Percentiles rank a stretch among this genome's conserved stretches.
These are phyloP conservation scores for Clarias magur DNA, from an alignment of 2,113 vertebrate species.

Conservation along the genomic window DNA sequence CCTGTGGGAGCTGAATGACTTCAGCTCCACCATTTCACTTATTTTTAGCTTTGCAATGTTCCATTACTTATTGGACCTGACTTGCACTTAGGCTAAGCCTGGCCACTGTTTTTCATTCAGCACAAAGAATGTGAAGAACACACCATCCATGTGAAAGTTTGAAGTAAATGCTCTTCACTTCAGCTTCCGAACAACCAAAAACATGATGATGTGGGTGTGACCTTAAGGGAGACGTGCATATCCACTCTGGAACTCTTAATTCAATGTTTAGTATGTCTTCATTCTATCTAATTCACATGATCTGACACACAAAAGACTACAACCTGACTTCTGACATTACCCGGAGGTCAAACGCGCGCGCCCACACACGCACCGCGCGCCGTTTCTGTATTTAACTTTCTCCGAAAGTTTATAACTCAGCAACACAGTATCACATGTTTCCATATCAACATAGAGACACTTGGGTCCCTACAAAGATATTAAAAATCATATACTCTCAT, in stretches of 20 bases:
- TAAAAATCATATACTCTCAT: neutral
- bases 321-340: slow-evolving; percentile 39
- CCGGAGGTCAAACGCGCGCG: slow-evolving; percentile 15
- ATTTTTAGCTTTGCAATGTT: too few relatives aligned
- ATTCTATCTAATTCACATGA: slow-evolving; percentile 27
- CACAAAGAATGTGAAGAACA: neutral
- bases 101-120: neutral
- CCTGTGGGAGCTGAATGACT: too few relatives aligned
- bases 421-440: neutral
- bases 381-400: neutral
- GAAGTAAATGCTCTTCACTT: neutral
- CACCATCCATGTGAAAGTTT: neutral
- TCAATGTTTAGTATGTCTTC: slow-evolving; percentile 34
- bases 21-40: too few relatives aligned
- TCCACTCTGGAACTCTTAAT: slow-evolving; percentile 23
- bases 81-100: neutral
- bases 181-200: neutral
- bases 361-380: neutral
- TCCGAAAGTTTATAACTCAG: neutral
- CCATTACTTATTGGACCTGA: neutral
- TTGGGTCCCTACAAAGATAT: neutral
- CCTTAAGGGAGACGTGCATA: neutral
- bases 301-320: slow-evolving; percentile 26
- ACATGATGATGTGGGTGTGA: neutral
- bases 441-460: neutral